phyloP scores from a whole-genome alignment of 1,140 invertebrate genomes.

The Homalodisca vitripennis region DNA sequence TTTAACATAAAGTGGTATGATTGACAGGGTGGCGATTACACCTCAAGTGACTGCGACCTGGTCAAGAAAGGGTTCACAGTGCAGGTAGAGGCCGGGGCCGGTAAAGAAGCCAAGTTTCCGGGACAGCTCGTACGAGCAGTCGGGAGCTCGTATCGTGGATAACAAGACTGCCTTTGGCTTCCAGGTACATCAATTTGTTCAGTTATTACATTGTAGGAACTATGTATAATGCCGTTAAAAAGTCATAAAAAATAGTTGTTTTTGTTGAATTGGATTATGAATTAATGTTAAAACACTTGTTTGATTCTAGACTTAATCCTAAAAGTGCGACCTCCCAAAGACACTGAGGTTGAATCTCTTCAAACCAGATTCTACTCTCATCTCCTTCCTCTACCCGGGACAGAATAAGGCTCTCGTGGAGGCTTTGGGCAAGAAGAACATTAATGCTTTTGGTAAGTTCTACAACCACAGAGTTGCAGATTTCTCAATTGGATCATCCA shows the following conservation, averaged over 20 bases:
- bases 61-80: slow-evolving; percentile 83
- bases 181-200: no score
- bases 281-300: not conserved
- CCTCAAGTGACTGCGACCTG: slow-evolving; percentile 71
- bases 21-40: slow-evolving; percentile 71
- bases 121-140: slow-evolving; percentile 69
- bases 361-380: slow-evolving; percentile 64
- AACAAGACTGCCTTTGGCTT: slow-evolving; percentile 66
- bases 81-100: slow-evolving; percentile 76
- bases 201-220: no score
- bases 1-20: not conserved
- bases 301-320: slow-evolving; percentile 75
- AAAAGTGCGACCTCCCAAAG: slow-evolving; percentile 74
- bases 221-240: no score
- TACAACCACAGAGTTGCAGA: no score
- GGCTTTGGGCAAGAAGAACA: slow-evolving; percentile 63
- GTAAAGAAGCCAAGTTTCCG: slow-evolving; percentile 71
- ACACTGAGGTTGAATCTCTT: slow-evolving; percentile 67
- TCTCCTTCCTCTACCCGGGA: slow-evolving; percentile 85
- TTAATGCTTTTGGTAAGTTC: slow-evolving; percentile 77
- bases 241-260: no score
- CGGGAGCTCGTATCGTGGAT: slow-evolving; percentile 69
- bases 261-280: no score
- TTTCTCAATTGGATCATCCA: no score
- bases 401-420: slow-evolving; percentile 79